phyloP scores from a whole-genome alignment of 2,113 vertebrate genomes.

The Piliocolobus tephrosceles region DNA sequence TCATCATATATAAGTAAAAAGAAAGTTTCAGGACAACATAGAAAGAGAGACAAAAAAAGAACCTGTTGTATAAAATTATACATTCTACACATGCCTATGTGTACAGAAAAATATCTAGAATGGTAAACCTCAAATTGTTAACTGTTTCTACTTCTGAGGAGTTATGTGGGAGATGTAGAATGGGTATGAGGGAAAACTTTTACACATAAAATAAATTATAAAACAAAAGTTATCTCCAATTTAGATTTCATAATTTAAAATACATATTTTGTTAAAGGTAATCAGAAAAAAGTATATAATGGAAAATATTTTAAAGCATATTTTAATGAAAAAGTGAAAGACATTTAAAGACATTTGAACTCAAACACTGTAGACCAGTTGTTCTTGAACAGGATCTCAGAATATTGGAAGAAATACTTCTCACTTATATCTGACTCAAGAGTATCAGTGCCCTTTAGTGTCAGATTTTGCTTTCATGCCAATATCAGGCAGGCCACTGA shows the following conservation, averaged over 20 bases:
- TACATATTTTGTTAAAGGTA: not conserved
- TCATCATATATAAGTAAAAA: not conserved
- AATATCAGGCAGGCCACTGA: not conserved
- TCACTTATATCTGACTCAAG: not conserved
- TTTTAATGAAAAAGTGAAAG: not conserved
- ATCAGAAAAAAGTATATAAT: not conserved
- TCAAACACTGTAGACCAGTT: not conserved
- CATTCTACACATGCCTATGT: not conserved
- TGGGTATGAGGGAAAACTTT: not conserved
- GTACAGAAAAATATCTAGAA: not conserved
- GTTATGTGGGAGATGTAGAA: not conserved
- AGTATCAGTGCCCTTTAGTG: not conserved
- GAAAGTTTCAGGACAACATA: not conserved
- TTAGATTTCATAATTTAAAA: constrained; percentile 23
- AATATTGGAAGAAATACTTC: not conserved
- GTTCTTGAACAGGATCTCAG: not conserved
- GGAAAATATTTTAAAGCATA: not conserved
- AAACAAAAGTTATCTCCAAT: not conserved
- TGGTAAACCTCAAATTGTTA: not conserved
- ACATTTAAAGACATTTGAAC: not conserved
- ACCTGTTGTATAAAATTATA: not conserved
- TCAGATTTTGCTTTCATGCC: not conserved
- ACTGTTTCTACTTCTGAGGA: not conserved
- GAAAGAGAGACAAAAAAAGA: not conserved
- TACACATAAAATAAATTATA: not conserved